Base-by-base conservation (phyloP, 2,888 invertebrate species). In the Trissolcus brochymenae region DNA sequence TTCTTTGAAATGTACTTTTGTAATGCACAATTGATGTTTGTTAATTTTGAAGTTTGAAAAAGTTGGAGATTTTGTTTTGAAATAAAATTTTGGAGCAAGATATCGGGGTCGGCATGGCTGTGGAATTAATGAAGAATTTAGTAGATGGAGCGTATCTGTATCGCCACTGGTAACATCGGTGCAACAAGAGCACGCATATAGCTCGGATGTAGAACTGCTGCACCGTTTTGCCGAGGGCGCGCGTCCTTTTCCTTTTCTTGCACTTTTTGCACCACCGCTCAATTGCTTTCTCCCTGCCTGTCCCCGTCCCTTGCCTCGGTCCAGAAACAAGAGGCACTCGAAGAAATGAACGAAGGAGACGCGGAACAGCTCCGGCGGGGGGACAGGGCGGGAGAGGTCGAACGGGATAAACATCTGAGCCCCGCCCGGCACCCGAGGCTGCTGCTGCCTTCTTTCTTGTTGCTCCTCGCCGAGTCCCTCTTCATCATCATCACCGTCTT, bases 351-450 rank as follows among this genome's bases (percentile, higher is more conserved):
- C 70, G 73, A 53, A 29, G 77, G 78, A 80, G 64, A 64, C 81
- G 65, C 74, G 81, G 81, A 81, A 81, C 83, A 83, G 87, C 51
- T 11, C 25, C 54, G 53, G 54, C 81, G 73, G 75, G 81, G 81
- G 87, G 86, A 85, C 85, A 76, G 82, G 81, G 83, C 82, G 84
- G 84, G 84, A 86, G 87, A 88, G 87, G 87, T 87, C 87, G 87
- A 87, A 83, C 85, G 87, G 87, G 87, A 88, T 88, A 88, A 88
- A 88, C 87, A 87, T 88, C 87, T 85, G 87, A 88, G 87, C 87
- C 87, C 88, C 88, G 87, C 88, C 87, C 88, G 87, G 87, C 86
- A 87, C 87, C 87, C 85, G 87, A 86, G 86, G 87, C 87, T 86
- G 35, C 35, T 86, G 82, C 74, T 74, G 74, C 66, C 74, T 74